Evolutionary conservation across 2,888 invertebrate species (phyloP).

Genomic region (Stenodema calcarata): DNA sequence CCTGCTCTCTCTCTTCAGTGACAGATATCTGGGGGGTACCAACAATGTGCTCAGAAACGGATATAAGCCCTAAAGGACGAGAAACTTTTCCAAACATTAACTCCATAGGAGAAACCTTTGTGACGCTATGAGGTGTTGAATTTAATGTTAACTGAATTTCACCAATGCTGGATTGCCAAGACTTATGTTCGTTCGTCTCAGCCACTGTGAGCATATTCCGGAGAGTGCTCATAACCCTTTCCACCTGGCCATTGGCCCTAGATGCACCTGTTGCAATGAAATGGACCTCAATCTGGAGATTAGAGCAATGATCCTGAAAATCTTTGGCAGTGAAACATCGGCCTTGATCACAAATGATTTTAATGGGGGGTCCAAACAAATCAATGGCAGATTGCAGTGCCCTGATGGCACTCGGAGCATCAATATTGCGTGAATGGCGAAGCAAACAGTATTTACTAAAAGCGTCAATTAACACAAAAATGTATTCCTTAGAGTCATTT

Average conservation of each 20-base stretch:
- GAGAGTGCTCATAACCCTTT: constrained; percentile 3
- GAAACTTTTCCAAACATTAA: background rate
- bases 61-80: background rate
- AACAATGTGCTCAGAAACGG: background rate
- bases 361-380: background rate
- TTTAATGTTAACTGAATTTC: constrained; percentile 19
- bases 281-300: background rate
- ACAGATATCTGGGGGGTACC: background rate
- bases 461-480: background rate
- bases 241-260: constrained; percentile 18
- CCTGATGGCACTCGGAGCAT: background rate
- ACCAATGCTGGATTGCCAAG: constrained; percentile 8
- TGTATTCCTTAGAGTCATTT: background rate
- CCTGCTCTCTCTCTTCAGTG: background rate
- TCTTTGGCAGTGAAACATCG: background rate
- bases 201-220: constrained; percentile 11
- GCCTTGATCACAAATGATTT: background rate
- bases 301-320: background rate
- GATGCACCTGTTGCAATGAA: background rate
- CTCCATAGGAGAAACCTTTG: background rate
- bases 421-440: background rate
- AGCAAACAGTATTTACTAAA: background rate
- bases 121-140: background rate
- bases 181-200: background rate
- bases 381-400: background rate